Base-by-base conservation (phyloP, 2,113 vertebrate species). In the Hippocampus zosterae region DNA sequence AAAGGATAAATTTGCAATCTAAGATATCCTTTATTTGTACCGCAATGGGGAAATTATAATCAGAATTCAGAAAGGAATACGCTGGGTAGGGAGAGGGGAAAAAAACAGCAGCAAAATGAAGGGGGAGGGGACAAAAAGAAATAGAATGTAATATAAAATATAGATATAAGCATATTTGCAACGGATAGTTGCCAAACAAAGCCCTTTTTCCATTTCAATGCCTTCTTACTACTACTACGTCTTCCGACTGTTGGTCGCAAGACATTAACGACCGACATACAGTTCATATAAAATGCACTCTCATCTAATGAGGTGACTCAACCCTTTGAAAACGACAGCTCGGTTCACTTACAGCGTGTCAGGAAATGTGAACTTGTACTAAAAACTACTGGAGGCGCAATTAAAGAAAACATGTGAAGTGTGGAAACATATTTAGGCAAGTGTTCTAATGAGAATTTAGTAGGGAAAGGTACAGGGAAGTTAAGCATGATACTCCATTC, bases 231-330 rank as follows among this genome's bases (percentile, higher is more conserved):
- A n/a, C n/a, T n/a, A n/a, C n/a, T n/a, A n/a, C n/a, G n/a, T n/a
- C n/a, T n/a, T n/a, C n/a, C n/a, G n/a, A n/a, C n/a, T n/a, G 18
- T 80, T 56, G 71, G 75, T 84, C 80, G 79, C 77, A 85, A 84
- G 63, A 71, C 76, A 82, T 88, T 84, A 81, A 84, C 75, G 52
- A 78, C 69, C 60, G 81, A 70, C 70, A 78, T 68, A 10, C 13
- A 27, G 13, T 16, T 71, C 67, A 80, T 75, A 74, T 78, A 74
- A 76, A 53, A 73, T 40, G 53, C 53, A 8, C 68, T 67, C 71
- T 76, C 16, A 71, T 74, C 71, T 83, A 78, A 82, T 66, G 50
- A 72, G 46, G 65, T 69, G 69, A 56, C 67, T 70, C 66, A 72
- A 70, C 56, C 65, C 72, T 81, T 78, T 75, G 29, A 82, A 76